Percentiles rank a stretch among this genome's conserved stretches.
phyloP scores from a whole-genome alignment of 1,140 invertebrate genomes.

The Micrasema longulum region DNA sequence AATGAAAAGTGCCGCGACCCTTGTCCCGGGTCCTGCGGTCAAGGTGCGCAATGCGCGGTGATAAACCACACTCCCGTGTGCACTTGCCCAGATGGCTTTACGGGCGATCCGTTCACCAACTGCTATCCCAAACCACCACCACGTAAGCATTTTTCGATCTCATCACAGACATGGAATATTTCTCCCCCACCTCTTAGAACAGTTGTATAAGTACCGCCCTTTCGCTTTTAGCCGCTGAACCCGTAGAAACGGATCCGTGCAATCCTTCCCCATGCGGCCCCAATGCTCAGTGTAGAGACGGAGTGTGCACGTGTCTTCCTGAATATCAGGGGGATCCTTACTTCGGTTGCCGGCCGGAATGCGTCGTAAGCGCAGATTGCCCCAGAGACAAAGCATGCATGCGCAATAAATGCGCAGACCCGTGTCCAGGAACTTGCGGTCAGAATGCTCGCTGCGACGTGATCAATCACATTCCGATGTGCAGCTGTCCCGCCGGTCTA shows the following conservation, averaged over 20 bases:
- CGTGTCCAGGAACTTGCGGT: conserved; percentile 79
- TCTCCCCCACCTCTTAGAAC: conserved; percentile 2
- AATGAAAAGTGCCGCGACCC: conserved; percentile 77
- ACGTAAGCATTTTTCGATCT: conserved; percentile 54
- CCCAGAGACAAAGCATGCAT: conserved; percentile 75
- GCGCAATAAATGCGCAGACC: conserved; percentile 79
- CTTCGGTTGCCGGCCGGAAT: conserved; percentile 75
- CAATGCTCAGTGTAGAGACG: conserved; percentile 72
- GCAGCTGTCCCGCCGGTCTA: conserved; percentile 73
- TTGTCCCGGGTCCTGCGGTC: conserved; percentile 80
- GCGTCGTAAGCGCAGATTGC: conserved; percentile 78
- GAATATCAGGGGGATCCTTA: conserved; percentile 75
- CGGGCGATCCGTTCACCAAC: conserved; percentile 77
- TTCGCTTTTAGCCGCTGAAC: conserved; percentile 47
- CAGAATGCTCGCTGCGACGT: conserved; percentile 73
- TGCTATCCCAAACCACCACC: conserved; percentile 71
- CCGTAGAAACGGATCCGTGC: conserved; percentile 68
- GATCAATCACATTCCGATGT: conserved; percentile 76
- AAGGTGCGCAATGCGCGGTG: conserved; percentile 72
- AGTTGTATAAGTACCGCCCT: neutral
- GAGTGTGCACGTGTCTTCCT: conserved; percentile 74
- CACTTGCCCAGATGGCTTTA: conserved; percentile 74
- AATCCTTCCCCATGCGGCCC: conserved; percentile 77
- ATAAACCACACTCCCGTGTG: conserved; percentile 76
- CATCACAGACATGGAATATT: conserved; percentile 16